These are phyloP conservation scores for Hypolimnas misippus DNA, from an alignment of 2,888 invertebrate genomes.

Conservation along the genomic window DNA sequence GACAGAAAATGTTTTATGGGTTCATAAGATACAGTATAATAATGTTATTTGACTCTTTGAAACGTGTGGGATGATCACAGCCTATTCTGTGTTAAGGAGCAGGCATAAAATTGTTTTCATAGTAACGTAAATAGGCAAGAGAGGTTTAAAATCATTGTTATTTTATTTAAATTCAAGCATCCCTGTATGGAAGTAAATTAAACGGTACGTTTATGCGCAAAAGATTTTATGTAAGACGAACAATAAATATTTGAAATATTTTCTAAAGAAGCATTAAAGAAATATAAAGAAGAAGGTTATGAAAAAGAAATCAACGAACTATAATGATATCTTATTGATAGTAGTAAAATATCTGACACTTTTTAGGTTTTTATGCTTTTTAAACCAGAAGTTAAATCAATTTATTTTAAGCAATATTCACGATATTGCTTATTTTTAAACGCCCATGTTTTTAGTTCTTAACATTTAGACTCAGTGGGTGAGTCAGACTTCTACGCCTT, in stretches of 20 bases:
- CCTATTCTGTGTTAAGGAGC: constrained; percentile 72
- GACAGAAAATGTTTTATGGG: constrained; percentile 40
- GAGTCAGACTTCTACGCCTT: too few relatives aligned
- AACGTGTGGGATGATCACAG: constrained; percentile 77
- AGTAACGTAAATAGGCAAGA: constrained; percentile 45
- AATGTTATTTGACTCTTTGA: constrained; percentile 74
- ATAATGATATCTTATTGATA: not conserved
- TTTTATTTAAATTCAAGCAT: constrained; percentile 40
- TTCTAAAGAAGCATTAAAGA: not conserved
- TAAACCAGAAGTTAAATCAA: too few relatives aligned
- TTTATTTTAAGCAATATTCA: too few relatives aligned
- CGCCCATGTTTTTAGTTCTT: too few relatives aligned
- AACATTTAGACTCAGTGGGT: too few relatives aligned
- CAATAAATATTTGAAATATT: not conserved
- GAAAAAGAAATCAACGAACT: not conserved
- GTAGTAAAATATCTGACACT: too few relatives aligned
- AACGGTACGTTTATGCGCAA: constrained; percentile 26
- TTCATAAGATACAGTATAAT: constrained; percentile 65
- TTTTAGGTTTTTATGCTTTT: too few relatives aligned
- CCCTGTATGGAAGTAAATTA: constrained; percentile 33
- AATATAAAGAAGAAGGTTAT: not conserved
- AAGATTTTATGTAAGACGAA: constrained; percentile 23
- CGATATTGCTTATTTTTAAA: too few relatives aligned
- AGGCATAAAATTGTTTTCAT: constrained; percentile 60
- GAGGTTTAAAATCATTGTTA: constrained; percentile 41